Base-by-base conservation (phyloP, 2,888 invertebrate genomes). In the Helicoverpa assulta region DNA sequence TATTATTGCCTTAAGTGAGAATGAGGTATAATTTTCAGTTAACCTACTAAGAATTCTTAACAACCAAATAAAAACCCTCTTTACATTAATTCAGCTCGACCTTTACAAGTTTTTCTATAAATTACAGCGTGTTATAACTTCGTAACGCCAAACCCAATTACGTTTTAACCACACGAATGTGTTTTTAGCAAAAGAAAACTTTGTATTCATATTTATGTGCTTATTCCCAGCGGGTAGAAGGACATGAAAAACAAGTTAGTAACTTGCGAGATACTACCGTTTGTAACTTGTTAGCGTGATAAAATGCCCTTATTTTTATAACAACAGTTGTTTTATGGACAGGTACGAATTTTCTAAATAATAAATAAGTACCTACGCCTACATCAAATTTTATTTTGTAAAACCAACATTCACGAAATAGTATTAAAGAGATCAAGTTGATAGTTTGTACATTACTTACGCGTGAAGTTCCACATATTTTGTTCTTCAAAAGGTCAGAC, bases 221-320 rank as follows among this genome's bases (percentile, higher is more conserved):
- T 51, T 47, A 61, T 67, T 79, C 79, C 54, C 80, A 54, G 21
- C 51, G 60, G 21, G n/a, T 56, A 58, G 52, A 57, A 51, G n/a
- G n/a, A 51, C 29, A 51, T 54, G 56, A 54, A 67, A 64, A 76
- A 79, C 60, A 74, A 76, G 64, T 76, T 51, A 53, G 40, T 56
- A 78, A 64, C 56, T 63, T 51, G 19, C 52, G n/a, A 59, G 29
- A 62, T 60, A 59, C 59, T 50, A 37, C 18, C 40, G 50, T 73
- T 73, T 60, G 59, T 67, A 54, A 76, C 75, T 67, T 79, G 63
- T 53, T 79, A 63, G 63, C 43, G 37, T 67, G 56, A 79, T 67
- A 40, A 74, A 76, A 74, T 51, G 59, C 43, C 40, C 50, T 59
- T 63, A 59, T 50, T 72, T 63, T 73, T 74, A 58, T 52, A 29